phyloP scores from a whole-genome alignment of 2,888 invertebrate genomes.

The Thalpophila matura region DNA sequence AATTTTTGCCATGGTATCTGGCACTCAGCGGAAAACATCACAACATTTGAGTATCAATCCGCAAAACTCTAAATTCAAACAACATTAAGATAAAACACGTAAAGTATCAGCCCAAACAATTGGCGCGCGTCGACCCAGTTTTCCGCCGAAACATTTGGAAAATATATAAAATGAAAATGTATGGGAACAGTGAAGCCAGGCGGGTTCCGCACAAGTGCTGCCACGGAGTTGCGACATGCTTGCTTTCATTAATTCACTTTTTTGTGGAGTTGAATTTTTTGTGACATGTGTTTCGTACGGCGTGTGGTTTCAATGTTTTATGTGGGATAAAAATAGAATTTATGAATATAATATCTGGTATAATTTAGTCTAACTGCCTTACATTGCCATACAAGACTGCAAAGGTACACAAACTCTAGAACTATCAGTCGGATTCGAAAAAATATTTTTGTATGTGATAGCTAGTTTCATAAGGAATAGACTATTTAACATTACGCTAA shows the following conservation, averaged over 20 bases:
- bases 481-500: too few relatives aligned
- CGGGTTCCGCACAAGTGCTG: constrained; percentile 16
- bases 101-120: constrained; percentile 33
- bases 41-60: background rate
- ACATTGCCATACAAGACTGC: too few relatives aligned
- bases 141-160: constrained; percentile 6
- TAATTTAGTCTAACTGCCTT: too few relatives aligned
- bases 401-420: too few relatives aligned
- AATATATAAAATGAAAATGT: constrained; percentile 42
- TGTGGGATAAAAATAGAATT: background rate
- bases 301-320: background rate
- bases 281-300: background rate
- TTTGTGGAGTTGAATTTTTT: constrained; percentile 38
- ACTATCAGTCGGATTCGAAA: too few relatives aligned
- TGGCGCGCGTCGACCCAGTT: constrained; percentile 47
- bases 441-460: too few relatives aligned
- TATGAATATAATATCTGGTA: too few relatives aligned
- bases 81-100: constrained; percentile 36
- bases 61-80: constrained; percentile 27
- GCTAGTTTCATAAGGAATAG: too few relatives aligned
- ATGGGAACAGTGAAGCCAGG: constrained; percentile 6
- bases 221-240: constrained; percentile 18
- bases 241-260: constrained; percentile 51
- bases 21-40: too few relatives aligned
- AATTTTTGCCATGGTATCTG: too few relatives aligned